phyloP scores from a whole-genome alignment of 2,888 invertebrate genomes.

The Dynastes tityus region DNA sequence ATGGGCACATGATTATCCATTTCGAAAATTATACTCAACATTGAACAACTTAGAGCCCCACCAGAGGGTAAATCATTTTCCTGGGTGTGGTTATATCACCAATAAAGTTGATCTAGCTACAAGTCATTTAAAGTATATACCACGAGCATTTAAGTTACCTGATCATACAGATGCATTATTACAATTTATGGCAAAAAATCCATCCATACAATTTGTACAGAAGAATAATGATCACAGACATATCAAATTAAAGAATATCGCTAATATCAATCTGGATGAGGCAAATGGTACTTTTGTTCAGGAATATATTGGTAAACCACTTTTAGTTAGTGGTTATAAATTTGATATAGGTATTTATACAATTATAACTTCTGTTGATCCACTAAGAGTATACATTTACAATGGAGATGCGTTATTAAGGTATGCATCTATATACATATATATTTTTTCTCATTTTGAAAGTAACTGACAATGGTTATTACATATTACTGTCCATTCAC shows the following conservation, averaged over 20 bases:
- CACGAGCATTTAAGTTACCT: constrained; percentile 91
- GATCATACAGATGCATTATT: constrained; percentile 80
- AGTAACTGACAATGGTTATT: background rate
- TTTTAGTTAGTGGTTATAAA: constrained; percentile 92
- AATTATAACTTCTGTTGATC: constrained; percentile 91
- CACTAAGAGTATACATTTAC: constrained; percentile 90
- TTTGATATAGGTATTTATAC: constrained; percentile 98
- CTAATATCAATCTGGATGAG: constrained; percentile 80
- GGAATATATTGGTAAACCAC: constrained; percentile 90
- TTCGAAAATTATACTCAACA: constrained; percentile 73
- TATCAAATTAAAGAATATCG: constrained; percentile 82
- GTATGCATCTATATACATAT: constrained; percentile 68
- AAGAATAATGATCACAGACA: constrained; percentile 95
- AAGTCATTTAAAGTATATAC: constrained; percentile 84
- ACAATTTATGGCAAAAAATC: constrained; percentile 78
- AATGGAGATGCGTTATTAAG: constrained; percentile 92
- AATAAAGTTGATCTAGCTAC: constrained; percentile 93
- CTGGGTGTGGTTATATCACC: constrained; percentile 93
- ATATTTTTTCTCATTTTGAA: no score
- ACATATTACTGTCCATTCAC: background rate
- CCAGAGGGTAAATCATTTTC: constrained; percentile 94
- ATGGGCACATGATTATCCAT: constrained; percentile 97
- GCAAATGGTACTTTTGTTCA: constrained; percentile 87
- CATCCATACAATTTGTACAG: constrained; percentile 86
- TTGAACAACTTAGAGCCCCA: constrained; percentile 77